These are phyloP conservation scores for Linnaemya tessellans DNA, from an alignment of 2,888 invertebrate genomes.

Conservation along the genomic window DNA sequence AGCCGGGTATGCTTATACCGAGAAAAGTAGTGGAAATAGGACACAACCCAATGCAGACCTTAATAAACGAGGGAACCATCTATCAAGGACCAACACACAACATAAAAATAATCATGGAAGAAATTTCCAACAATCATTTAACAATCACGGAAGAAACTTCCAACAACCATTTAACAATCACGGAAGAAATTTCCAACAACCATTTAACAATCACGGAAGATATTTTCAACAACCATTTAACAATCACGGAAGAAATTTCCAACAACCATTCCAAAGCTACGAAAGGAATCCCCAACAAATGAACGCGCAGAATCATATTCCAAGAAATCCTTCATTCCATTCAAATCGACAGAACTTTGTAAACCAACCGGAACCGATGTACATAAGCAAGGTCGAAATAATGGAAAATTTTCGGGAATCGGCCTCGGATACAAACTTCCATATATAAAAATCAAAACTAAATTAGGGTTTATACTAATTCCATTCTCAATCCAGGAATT, in stretches of 20 bases:
- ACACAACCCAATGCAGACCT: background rate
- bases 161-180: no score
- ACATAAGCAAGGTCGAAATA: slow-evolving; percentile 4
- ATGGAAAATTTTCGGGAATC: no score
- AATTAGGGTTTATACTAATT: background rate
- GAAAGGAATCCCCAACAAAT: background rate
- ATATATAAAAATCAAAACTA: background rate
- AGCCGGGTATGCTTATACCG: background rate
- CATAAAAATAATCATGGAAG: no score
- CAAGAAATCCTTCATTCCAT: background rate
- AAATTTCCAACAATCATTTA: no score
- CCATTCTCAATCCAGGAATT: no score
- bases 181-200: background rate
- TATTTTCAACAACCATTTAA: background rate
- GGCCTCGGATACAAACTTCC: no score
- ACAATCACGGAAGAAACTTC: no score
- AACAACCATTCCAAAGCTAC: background rate
- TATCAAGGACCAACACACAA: background rate
- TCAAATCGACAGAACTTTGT: background rate
- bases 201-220: background rate
- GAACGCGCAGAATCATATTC: background rate
- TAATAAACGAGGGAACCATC: background rate
- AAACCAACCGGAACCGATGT: slow-evolving; percentile 1
- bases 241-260: background rate
- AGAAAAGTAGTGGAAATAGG: background rate